Evolutionary conservation across 2,797 vertebrate genomes (phyloP).

Genomic region (Tarsius wallacei): DNA sequence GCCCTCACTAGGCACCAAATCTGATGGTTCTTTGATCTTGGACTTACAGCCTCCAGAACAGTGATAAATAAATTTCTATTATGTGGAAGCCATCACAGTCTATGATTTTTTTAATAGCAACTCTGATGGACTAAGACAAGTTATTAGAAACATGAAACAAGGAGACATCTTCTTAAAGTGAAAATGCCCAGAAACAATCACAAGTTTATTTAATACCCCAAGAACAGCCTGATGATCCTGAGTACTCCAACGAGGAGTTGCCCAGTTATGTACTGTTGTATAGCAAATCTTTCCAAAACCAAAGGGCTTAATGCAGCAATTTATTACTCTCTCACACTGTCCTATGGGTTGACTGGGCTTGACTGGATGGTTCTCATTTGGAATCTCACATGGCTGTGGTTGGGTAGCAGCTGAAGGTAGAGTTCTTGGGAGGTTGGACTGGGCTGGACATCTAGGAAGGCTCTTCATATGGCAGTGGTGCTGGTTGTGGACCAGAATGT

Average conservation of each 20-base stretch:
- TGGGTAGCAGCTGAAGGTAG: neutral
- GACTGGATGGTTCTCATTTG: neutral
- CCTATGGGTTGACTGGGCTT: neutral
- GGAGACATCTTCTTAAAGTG: neutral
- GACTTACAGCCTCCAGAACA: neutral
- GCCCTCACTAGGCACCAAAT: neutral
- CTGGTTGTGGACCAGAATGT: too few relatives aligned
- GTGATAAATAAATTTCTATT: neutral
- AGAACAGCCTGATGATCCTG: neutral
- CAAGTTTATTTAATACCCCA: neutral
- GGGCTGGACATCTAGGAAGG: neutral
- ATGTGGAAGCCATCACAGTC: neutral
- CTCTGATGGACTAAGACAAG: neutral
- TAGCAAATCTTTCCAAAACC: neutral
- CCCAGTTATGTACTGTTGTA: neutral
- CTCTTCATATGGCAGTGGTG: neutral
- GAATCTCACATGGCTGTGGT: neutral
- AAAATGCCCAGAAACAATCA: neutral
- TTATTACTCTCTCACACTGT: neutral
- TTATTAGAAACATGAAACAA: constrained; percentile 43
- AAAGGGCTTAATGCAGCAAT: neutral
- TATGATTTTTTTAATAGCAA: neutral
- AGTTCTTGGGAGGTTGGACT: neutral
- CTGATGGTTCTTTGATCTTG: too few relatives aligned
- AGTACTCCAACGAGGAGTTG: neutral